Base-by-base conservation (phyloP, 92 coral and sea anemone species). In the Siderastrea radians region DNA sequence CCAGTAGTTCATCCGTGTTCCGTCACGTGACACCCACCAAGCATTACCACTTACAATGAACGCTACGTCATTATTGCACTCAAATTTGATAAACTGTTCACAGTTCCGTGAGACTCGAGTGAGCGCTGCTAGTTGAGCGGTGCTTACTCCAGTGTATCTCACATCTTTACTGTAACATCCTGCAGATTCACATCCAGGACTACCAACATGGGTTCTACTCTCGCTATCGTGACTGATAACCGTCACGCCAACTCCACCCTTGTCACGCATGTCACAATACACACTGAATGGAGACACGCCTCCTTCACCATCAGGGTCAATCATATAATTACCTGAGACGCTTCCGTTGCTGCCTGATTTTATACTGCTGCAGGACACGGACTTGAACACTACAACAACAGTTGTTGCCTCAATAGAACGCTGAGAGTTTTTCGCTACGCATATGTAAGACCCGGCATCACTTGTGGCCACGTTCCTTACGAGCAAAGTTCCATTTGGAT, bases 21-120 rank as follows among this genome's bases (percentile, higher is more conserved):
- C 90, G n/a, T 92, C 79, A 74, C 95, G 93, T 75, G 88, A 89
- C 80, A 89, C 75, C 95, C 95, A 92, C 93, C 93, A 92, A 0
- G 85, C 89, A 52, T 63, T 17, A 2, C 50, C 26, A 0, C 6
- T 43, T 43, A 5, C 72, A 19, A 90, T 50, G 44, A 86, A 80
- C 15, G 12, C 12, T 3, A 72, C 53, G 49, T 83, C 86, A 60
- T 68, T 68, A 11, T 64, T 67, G 19, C 95, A 92, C 47, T 84
- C 90, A 44, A 78, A 88, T 64, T 78, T 88, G 59, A 88, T 84
- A 48, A 88, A 92, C 81, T 92, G 95, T 54, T 92, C 92, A 88
- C 95, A 92, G 85, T 84, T 81, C 3, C 66, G n/a, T 14, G 92
- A 88, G 2, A 80, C 65, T 58, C 68, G 53, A 2, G 85, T 66